Conservation (phyloP, 2,888 invertebrate species). For the Cistogaster globosa region DNA sequence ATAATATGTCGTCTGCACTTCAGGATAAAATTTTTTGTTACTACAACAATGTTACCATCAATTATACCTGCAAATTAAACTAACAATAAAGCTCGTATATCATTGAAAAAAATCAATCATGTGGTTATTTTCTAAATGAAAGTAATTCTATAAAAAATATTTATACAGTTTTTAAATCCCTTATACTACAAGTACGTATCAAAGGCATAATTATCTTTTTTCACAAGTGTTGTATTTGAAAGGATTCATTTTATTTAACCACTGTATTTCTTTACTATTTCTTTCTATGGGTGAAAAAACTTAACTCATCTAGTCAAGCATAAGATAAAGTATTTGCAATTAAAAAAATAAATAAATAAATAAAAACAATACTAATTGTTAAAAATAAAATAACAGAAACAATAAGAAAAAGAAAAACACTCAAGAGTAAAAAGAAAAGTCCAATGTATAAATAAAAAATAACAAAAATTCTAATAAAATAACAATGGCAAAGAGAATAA, state of each 20-base stretch:
- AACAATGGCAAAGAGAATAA: conserved; percentile 19
- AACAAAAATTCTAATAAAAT: not conserved
- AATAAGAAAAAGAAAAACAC: conserved; percentile 45
- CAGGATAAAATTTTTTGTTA: too few relatives aligned
- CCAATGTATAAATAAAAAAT: not conserved
- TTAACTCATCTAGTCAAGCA: conserved; percentile 30
- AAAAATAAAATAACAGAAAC: conserved; percentile 71
- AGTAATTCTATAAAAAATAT: too few relatives aligned
- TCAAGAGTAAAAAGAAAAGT: not conserved
- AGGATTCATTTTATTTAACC: not conserved
- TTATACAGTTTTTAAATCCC: too few relatives aligned
- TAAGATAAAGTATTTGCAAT: conserved; percentile 80
- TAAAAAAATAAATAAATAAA: conserved; percentile 78
- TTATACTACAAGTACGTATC: not conserved
- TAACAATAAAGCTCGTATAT: too few relatives aligned
- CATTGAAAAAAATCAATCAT: too few relatives aligned
- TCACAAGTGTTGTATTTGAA: not conserved
- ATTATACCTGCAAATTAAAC: too few relatives aligned
- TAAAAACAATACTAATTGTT: conserved; percentile 80
- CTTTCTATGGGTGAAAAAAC: conserved; percentile 25
- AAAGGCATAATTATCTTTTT: not conserved
- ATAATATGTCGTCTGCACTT: too few relatives aligned
- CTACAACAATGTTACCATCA: too few relatives aligned
- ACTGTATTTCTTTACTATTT: not conserved
- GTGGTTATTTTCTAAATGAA: too few relatives aligned